Evolutionary conservation across 2,113 vertebrate species (phyloP).

Genomic region (Fulmarus glacialis): DNA sequence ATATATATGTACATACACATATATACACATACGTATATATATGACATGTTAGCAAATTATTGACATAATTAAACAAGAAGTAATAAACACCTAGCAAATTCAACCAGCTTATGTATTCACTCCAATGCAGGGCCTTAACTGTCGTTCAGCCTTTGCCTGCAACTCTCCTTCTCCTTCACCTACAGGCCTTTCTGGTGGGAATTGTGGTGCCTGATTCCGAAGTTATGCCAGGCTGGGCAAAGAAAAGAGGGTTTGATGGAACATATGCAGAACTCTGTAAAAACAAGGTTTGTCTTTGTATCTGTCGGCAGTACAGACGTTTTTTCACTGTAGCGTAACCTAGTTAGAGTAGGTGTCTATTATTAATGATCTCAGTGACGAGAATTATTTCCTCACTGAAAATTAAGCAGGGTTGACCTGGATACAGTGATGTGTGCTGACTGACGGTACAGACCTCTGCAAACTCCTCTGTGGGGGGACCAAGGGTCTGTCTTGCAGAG

Average conservation of each 20-base stretch:
- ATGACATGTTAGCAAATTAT: neutral
- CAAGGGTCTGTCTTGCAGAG: neutral
- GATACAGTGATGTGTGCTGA: neutral
- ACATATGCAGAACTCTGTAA: constrained; percentile 86
- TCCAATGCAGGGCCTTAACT: neutral
- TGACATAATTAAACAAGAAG: neutral
- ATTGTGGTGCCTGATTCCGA: constrained; percentile 94
- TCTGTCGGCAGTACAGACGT: accelerated
- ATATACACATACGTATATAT: too few species aligned
- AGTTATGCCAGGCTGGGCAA: constrained; percentile 92
- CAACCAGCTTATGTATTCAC: too few species aligned
- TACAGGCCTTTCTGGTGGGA: constrained; percentile 92
- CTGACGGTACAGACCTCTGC: neutral
- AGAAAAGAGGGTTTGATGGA: constrained; percentile 90
- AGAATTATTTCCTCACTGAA: neutral
- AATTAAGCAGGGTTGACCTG: neutral
- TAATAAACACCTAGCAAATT: neutral
- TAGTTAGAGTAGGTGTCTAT: neutral
- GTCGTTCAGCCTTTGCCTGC: neutral
- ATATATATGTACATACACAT: too few species aligned
- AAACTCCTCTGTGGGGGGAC: accelerated
- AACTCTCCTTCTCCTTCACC: neutral
- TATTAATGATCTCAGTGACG: neutral
- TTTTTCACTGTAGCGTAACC: neutral
- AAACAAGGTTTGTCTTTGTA: constrained; percentile 79